Evolutionary conservation across 2,113 vertebrate genomes (phyloP).

Genomic region (Alethe diademata): DNA sequence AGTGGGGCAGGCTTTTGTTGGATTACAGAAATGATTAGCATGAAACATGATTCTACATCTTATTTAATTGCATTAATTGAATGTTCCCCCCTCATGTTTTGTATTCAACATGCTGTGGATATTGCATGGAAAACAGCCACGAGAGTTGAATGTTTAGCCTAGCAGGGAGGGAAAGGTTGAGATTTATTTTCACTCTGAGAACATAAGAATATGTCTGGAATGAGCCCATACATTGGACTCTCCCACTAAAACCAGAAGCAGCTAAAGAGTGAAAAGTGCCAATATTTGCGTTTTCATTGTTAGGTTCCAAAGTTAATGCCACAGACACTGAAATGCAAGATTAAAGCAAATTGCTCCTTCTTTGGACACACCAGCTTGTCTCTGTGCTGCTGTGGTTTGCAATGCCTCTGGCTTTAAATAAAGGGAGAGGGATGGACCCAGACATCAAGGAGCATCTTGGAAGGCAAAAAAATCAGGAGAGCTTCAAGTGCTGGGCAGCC

Average conservation of each 20-base stretch:
- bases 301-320: neutral
- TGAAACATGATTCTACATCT: neutral
- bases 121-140: neutral
- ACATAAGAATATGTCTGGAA: neutral
- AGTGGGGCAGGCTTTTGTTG: constrained; percentile 48
- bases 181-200: neutral
- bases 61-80: constrained; percentile 17
- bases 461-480: neutral
- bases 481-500: neutral
- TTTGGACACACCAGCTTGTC: neutral
- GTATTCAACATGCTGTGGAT: neutral
- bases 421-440: neutral
- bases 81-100: neutral
- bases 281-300: neutral
- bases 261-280: neutral
- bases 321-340: neutral
- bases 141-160: neutral
- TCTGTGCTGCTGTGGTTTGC: neutral
- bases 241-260: neutral
- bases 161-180: neutral
- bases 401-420: rapidly evolving
- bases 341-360: neutral
- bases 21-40: constrained; percentile 9
- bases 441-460: neutral
- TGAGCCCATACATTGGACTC: neutral